Evolutionary conservation across 2,888 invertebrate species (phyloP).

Genomic region (Slavum lentiscoides): DNA sequence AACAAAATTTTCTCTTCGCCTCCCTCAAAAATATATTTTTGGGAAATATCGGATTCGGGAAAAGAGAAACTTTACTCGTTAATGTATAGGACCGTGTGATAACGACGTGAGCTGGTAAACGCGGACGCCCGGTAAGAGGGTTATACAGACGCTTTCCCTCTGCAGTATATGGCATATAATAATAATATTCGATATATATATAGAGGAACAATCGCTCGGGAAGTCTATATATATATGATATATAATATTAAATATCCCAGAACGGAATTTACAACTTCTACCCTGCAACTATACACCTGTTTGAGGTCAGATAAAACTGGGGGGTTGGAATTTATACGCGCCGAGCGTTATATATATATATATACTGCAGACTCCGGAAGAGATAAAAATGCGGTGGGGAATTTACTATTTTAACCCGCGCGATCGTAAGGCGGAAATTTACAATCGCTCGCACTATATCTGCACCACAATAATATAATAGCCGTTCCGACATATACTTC

Average conservation of each 20-base stretch:
- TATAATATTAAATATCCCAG: constrained; percentile 3
- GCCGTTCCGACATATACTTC: background rate
- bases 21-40: no score
- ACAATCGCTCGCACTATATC: background rate
- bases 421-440: background rate
- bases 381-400: constrained; percentile 7
- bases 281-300: background rate
- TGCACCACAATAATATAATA: background rate
- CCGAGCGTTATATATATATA: background rate
- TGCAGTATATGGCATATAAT: no score
- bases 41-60: no score
- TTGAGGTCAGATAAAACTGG: background rate
- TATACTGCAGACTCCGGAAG: background rate
- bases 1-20: no score
- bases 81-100: no score
- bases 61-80: no score
- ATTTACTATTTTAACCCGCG: constrained; percentile 5
- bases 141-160: no score
- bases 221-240: background rate
- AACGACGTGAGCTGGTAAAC: no score
- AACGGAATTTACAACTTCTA: background rate
- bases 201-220: no score
- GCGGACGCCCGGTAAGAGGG: no score
- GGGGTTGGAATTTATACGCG: background rate
- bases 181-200: no score